Percentiles rank a stretch among this genome's conserved stretches.
Evolutionary conservation across 1,140 invertebrate genomes (phyloP).

Genomic region (Drosophila ananassae): DNA sequence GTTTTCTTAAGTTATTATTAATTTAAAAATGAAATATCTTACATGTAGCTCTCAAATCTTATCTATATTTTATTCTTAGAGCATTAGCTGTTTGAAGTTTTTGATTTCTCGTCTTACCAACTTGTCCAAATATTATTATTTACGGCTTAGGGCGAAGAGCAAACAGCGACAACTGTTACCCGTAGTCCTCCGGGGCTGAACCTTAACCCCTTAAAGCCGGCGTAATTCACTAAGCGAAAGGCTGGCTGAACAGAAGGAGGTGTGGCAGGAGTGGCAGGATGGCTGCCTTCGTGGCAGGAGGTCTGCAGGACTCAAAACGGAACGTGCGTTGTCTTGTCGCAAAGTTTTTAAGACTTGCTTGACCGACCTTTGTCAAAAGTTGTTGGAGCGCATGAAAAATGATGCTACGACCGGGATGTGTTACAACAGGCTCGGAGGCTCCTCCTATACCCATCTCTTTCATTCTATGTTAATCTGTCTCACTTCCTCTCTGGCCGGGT

Average conservation of each 20-base stretch:
- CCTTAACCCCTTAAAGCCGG: conserved; percentile 79
- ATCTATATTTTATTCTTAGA: conserved; percentile 1
- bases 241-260: conserved; percentile 30
- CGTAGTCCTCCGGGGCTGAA: conserved; percentile 59
- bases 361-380: conserved; percentile 82
- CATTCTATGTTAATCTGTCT: not conserved
- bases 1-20: too few relatives aligned
- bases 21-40: too few relatives aligned
- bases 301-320: conserved; percentile 28
- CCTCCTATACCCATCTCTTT: conserved; percentile 1
- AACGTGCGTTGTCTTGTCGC: conserved; percentile 81
- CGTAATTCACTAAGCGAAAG: conserved; percentile 80
- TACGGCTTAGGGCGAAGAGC: conserved; percentile 77
- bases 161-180: conserved; percentile 78
- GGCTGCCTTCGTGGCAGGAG: too few relatives aligned
- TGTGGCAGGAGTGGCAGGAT: not conserved
- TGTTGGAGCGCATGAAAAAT: conserved; percentile 81
- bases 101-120: conserved; percentile 23
- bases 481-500: not conserved
- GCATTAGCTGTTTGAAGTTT: conserved; percentile 17
- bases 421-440: conserved; percentile 55
- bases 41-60: too few relatives aligned
- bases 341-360: conserved; percentile 82
- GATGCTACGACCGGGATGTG: conserved; percentile 75
- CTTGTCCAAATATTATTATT: conserved; percentile 81